Percentiles rank a stretch among this genome's conserved stretches.
These are phyloP conservation scores for Aramus guarauna DNA, from an alignment of 2,113 vertebrate species.

Conservation along the genomic window DNA sequence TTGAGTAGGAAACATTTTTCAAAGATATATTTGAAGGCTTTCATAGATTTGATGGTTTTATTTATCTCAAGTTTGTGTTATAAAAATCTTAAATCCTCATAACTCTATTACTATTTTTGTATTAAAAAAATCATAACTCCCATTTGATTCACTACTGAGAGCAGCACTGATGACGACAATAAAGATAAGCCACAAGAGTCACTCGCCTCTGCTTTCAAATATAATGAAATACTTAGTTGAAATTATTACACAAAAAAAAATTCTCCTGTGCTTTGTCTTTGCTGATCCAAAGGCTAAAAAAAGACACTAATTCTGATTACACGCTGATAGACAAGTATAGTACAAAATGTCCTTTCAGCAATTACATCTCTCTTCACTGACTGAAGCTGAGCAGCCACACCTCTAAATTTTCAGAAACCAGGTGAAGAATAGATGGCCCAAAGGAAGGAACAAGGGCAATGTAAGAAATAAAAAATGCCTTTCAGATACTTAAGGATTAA, in stretches of 20 bases:
- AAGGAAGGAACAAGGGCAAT: neutral
- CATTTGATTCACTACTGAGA: neutral
- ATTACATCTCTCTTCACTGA: neutral
- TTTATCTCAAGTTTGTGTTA: neutral
- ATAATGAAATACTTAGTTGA: neutral
- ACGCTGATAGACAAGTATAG: neutral
- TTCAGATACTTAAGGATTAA: neutral
- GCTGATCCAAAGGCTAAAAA: neutral
- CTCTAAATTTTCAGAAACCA: neutral
- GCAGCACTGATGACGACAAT: neutral
- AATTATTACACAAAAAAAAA: neutral
- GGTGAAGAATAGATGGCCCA: neutral
- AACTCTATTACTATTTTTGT: neutral
- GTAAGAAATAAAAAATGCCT: neutral
- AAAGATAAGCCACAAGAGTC: neutral
- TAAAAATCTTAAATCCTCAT: neutral
- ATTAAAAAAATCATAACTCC: neutral
- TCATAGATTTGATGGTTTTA: neutral
- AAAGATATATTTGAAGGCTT: neutral
- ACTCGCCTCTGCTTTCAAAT: neutral
- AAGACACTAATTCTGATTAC: neutral
- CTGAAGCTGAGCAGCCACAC: neutral
- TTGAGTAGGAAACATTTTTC: neutral
- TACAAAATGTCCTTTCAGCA: neutral
- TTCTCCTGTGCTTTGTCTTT: neutral